Conservation (phyloP, 2,797 vertebrate genomes). For the Philypnodon macrostomus region DNA sequence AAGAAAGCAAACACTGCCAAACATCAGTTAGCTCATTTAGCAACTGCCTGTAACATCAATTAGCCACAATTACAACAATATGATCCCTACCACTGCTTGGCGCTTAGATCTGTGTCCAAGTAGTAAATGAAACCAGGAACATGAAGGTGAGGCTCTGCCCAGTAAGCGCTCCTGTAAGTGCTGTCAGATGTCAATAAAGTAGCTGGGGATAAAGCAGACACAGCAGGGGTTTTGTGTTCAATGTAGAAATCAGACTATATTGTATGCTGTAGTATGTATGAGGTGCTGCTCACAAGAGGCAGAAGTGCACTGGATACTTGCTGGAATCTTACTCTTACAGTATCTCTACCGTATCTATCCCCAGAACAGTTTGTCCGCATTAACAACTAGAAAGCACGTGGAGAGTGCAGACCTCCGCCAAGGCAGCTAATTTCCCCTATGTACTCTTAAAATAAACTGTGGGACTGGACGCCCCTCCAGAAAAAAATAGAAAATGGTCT, state of each 20-base stretch:
- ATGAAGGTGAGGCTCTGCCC: conserved; percentile 34
- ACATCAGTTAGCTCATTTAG: conserved; percentile 57
- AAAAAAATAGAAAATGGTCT: too few species aligned
- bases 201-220: conserved; percentile 15
- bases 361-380: too few species aligned
- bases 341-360: too few species aligned
- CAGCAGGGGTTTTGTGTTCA: conserved; percentile 36
- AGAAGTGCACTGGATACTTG: neutral
- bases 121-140: conserved; percentile 38
- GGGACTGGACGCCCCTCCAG: too few species aligned
- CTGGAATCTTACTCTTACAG: too few species aligned
- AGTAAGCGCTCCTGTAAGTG: conserved; percentile 52
- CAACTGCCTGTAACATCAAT: conserved; percentile 52
- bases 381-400: too few species aligned
- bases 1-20: conserved; percentile 41
- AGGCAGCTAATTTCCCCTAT: too few species aligned
- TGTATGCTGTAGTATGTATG: neutral
- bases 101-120: conserved; percentile 64
- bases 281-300: neutral
- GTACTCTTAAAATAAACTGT: too few species aligned
- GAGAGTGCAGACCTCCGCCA: too few species aligned
- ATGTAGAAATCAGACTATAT: neutral
- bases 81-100: conserved; percentile 24
- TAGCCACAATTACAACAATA: conserved; percentile 56
- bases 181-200: conserved; percentile 65